Percentiles rank a stretch among this genome's conserved stretches.
Evolutionary conservation across 2,113 vertebrate species (phyloP).

Genomic region (Dasypus novemcinctus): DNA sequence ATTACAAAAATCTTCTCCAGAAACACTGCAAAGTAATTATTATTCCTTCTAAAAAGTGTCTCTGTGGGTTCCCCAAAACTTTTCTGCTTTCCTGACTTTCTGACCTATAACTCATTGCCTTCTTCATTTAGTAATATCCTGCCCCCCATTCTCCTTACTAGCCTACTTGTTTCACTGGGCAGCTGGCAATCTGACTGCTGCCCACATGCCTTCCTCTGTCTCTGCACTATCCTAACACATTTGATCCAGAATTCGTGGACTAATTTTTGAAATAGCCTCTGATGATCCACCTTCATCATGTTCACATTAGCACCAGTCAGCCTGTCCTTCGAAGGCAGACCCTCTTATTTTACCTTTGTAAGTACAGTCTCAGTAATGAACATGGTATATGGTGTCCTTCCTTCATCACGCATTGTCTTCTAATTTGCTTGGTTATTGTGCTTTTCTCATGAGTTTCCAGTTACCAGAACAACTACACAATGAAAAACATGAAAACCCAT

Average conservation of each 20-base stretch:
- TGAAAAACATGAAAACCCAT: neutral
- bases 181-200: neutral
- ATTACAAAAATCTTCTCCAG: neutral
- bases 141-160: neutral
- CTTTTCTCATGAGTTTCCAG: neutral
- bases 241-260: neutral
- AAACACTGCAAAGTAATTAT: neutral
- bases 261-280: neutral
- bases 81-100: neutral
- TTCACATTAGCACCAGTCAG: neutral
- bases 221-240: neutral
- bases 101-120: neutral
- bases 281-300: neutral
- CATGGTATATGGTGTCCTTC: neutral
- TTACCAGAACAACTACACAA: neutral
- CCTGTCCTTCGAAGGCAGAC: neutral
- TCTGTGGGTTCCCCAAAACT: neutral
- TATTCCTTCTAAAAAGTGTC: neutral
- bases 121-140: neutral
- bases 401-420: neutral
- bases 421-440: neutral
- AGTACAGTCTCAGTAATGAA: neutral
- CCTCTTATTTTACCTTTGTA: neutral
- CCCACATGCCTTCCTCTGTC: neutral
- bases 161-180: neutral